Percentiles rank a stretch among this genome's conserved stretches.
phyloP scores from a whole-genome alignment of 2,888 invertebrate species.

The Torymus auratus region DNA sequence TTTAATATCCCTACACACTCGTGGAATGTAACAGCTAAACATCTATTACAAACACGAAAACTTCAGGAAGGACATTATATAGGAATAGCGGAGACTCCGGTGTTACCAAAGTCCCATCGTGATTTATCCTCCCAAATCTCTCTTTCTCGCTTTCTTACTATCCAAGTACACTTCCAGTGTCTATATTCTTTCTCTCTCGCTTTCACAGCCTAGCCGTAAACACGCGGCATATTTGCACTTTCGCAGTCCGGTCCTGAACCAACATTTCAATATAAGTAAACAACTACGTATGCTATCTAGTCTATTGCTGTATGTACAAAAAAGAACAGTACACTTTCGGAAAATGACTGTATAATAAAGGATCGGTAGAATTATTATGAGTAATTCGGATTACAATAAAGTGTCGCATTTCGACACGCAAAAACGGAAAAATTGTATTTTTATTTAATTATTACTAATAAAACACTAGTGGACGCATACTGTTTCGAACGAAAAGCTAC shows the following conservation, averaged over 20 bases:
- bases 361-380: constrained; percentile 1
- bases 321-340: constrained; percentile 16
- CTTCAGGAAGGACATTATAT: constrained; percentile 26
- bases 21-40: constrained; percentile 54
- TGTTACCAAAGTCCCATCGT: not conserved
- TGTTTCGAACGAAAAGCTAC: not conserved
- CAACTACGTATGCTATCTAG: constrained; percentile 5
- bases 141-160: not conserved
- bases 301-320: constrained; percentile 41
- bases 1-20: constrained; percentile 17
- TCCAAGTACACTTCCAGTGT: constrained; percentile 27
- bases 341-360: constrained; percentile 12
- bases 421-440: not conserved
- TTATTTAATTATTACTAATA: constrained; percentile 1
- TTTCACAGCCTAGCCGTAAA: constrained; percentile 48
- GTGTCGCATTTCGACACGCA: constrained; percentile 7
- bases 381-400: not conserved
- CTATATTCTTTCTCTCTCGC: not conserved
- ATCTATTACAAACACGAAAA: constrained; percentile 50
- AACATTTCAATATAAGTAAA: constrained; percentile 24
- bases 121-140: too few species aligned
- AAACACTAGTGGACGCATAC: constrained; percentile 17
- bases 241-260: constrained; percentile 34
- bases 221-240: constrained; percentile 37
- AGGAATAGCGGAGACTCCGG: constrained; percentile 19